phyloP scores from a whole-genome alignment of 2,113 vertebrate genomes.

The Gasterosteus aculeatus region DNA sequence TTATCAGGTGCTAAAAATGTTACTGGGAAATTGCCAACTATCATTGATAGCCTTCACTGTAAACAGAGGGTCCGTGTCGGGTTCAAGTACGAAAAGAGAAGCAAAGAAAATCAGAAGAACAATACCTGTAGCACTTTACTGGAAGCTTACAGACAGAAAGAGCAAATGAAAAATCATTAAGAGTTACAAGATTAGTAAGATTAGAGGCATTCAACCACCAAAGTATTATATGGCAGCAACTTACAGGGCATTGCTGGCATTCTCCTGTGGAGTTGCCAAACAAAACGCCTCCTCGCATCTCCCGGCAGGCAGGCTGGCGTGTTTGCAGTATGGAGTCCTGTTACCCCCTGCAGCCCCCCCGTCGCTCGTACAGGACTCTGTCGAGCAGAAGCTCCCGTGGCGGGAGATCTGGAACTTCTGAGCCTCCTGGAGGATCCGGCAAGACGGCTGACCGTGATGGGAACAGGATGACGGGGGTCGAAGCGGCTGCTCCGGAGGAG shows the following conservation, averaged over 20 bases:
- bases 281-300: conserved; percentile 36
- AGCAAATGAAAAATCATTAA: conserved; percentile 29
- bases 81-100: conserved; percentile 1
- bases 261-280: conserved; percentile 65
- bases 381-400: conserved; percentile 87
- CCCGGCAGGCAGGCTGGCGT: conserved; percentile 58
- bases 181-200: conserved; percentile 5
- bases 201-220: background rate
- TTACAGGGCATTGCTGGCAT: conserved; percentile 69
- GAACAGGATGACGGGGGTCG: conserved; percentile 55
- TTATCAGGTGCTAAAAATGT: background rate
- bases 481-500: conserved; percentile 42
- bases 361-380: conserved; percentile 77
- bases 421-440: conserved; percentile 75
- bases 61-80: background rate
- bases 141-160: conserved; percentile 72
- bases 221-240: conserved; percentile 35
- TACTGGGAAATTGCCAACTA: background rate
- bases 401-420: conserved; percentile 83
- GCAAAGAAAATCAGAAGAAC: conserved; percentile 18
- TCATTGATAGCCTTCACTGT: background rate
- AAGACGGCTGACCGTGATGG: conserved; percentile 43
- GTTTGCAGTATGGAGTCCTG: conserved; percentile 47
- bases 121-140: conserved; percentile 72
- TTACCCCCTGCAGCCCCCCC: conserved; percentile 21